Evolutionary conservation across 2,113 vertebrate species (phyloP).

Genomic region (Leuciscus idus): DNA sequence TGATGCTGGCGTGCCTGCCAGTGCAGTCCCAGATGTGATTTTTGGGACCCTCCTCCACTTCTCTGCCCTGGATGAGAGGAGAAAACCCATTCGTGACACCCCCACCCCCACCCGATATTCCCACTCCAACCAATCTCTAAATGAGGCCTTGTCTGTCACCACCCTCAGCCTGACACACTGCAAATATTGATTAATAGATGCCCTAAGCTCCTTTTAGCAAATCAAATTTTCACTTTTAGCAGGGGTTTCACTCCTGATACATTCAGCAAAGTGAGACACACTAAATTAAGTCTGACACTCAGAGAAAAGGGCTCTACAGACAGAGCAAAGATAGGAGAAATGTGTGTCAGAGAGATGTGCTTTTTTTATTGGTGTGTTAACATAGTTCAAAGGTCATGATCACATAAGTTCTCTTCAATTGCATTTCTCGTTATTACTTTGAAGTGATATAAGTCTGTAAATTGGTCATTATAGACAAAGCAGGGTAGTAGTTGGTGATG

Average conservation of each 20-base stretch:
- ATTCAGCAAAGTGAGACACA: conserved; percentile 91
- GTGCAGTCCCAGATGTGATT: conserved; percentile 35
- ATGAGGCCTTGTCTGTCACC: conserved; percentile 73
- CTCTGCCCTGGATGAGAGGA: conserved; percentile 3
- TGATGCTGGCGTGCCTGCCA: conserved; percentile 20
- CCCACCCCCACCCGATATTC: conserved; percentile 60
- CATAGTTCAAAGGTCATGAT: conserved; percentile 48
- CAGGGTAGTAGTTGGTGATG: background rate
- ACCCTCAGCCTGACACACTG: conserved; percentile 87
- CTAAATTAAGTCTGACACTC: conserved; percentile 97
- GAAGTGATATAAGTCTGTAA: conserved; percentile 69
- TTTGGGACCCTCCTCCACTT: conserved; percentile 38
- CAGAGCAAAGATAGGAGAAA: conserved; percentile 68
- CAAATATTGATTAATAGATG: conserved; percentile 99
- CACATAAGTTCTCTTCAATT: conserved; percentile 58
- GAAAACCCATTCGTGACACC: conserved; percentile 36
- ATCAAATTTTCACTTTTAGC: conserved; percentile 98
- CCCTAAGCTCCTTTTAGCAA: conserved; percentile 99
- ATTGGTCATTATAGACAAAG: conserved; percentile 57
- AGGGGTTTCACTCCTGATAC: conserved; percentile 86
- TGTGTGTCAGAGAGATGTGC: conserved; percentile 35
- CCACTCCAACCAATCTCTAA: conserved; percentile 85
- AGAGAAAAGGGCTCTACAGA: conserved; percentile 86
- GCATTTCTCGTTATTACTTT: conserved; percentile 55
- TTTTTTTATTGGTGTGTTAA: conserved; percentile 13